Evolutionary conservation across 2,797 vertebrate species (phyloP), one percentile per base, ranked within the genome.

Genomic region (Typhlichthys eigenmanni): DNA sequence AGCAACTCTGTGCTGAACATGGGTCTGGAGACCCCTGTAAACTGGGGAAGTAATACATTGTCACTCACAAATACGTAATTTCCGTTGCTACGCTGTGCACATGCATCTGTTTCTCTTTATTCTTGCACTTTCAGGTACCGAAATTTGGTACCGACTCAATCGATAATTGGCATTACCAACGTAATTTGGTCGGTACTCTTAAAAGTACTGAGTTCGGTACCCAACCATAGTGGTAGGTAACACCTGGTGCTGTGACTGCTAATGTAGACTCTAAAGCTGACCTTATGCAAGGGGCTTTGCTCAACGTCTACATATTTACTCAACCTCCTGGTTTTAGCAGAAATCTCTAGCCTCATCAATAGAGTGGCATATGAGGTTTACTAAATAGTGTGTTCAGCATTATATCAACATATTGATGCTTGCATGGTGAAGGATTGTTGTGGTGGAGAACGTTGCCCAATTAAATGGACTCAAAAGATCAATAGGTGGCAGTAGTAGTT

Each of bases 291-390:
- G 75, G 38, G 80, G 67, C 72, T 73, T 68, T 69, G 70, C 71
- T 74, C 52, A 76, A 74, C 66, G 80, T 72, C 74, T 75, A 74
- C 56, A 68, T 72, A 85, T 81, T 84, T 76, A 64, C 53, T 60
- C 72, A 45, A 72, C 9, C 74, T 73, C 13, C 11, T 75, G 75
- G 80, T 76, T 87, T 88, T 87, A 77, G 72, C 68, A 70, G 87
- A 91, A 88, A 89, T 86, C 86, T 84, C 68, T 52, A 75, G 68
- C 82, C 71, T 80, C 81, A 83, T 80, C 89, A 83, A 89, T 87
- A 85, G 87, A 91, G 78, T 85, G 87, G 82, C 84, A 69, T 80
- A 64, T 89, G 84, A 90, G 84, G 85, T 90, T 92, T 87, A 90
- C 85, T 79, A 71, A 47, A 78, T 69, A 81, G 77, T 82, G 79